A percentile compares a stretch with the other conserved stretches of the same genome.
These are phyloP conservation scores for Caenorhabditis remanei DNA, from an alignment of 1,140 invertebrate species.

Conservation along the genomic window DNA sequence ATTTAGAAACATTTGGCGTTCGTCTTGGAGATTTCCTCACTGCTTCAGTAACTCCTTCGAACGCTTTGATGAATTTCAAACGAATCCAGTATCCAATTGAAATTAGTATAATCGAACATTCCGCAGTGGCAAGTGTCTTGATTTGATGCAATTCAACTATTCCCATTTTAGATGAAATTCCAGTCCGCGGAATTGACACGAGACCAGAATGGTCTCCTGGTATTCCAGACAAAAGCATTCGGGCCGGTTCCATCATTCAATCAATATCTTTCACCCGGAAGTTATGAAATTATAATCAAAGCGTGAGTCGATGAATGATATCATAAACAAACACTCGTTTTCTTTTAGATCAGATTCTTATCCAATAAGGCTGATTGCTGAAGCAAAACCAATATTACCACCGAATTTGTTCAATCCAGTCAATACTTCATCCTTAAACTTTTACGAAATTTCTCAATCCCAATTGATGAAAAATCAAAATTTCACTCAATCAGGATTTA, in stretches of 20 bases:
- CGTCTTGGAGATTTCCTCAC: not conserved
- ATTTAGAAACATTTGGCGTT: not conserved
- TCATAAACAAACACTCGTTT: too few relatives aligned
- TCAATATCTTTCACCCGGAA: not conserved
- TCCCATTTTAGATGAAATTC: not conserved
- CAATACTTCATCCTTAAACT: too few relatives aligned
- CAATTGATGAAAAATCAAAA: too few relatives aligned
- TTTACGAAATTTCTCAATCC: too few relatives aligned
- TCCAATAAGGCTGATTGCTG: not conserved
- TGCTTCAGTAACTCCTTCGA: not conserved
- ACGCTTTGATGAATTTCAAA: not conserved
- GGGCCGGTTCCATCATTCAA: not conserved
- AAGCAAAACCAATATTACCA: not conserved
- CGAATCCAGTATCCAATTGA: not conserved
- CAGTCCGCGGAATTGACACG: not conserved
- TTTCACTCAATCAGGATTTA: too few relatives aligned
- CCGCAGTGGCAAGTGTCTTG: not conserved
- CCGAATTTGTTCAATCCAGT: too few relatives aligned
- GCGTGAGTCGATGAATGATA: not conserved
- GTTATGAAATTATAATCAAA: not conserved
- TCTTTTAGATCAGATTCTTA: not conserved
- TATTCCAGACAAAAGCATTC: conserved; percentile 4
- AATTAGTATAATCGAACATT: not conserved
- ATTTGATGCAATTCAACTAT: not conserved
- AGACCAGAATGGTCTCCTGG: not conserved